Evolutionary conservation across 2,797 vertebrate species (phyloP).

Genomic region (Apodemus agrarius): DNA sequence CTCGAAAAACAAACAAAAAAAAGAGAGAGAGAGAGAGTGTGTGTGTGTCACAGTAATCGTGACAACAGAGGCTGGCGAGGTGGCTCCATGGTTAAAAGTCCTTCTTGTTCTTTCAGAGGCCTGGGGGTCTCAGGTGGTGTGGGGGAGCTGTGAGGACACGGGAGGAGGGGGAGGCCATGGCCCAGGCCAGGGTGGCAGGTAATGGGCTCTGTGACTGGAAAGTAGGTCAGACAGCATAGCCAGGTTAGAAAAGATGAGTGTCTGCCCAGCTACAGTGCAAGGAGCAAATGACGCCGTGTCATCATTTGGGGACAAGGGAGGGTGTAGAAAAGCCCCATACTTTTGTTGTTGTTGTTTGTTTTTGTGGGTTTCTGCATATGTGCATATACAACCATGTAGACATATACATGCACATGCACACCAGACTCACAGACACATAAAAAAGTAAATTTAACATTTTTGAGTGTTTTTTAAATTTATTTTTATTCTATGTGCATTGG

Average conservation of each 20-base stretch:
- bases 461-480: neutral
- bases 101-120: neutral
- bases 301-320: too few species aligned
- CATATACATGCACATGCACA: neutral
- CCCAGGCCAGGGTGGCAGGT: neutral
- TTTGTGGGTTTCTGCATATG: too few species aligned
- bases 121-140: neutral
- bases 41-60: too few species aligned
- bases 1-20: too few species aligned
- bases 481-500: neutral
- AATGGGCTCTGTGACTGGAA: neutral
- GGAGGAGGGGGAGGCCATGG: too few species aligned
- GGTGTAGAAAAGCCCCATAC: too few species aligned
- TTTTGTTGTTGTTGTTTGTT: too few species aligned
- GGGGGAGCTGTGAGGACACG: neutral
- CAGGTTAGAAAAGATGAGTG: neutral
- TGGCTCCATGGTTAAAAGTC: neutral
- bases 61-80: neutral
- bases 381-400: neutral
- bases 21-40: too few species aligned
- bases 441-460: neutral
- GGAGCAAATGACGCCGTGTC: neutral
- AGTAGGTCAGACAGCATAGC: neutral
- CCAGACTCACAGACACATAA: neutral
- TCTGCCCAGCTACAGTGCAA: neutral